These are phyloP conservation scores for Lamellibrachia luymesi DNA, from an alignment of 1,140 invertebrate species.

Conservation along the genomic window DNA sequence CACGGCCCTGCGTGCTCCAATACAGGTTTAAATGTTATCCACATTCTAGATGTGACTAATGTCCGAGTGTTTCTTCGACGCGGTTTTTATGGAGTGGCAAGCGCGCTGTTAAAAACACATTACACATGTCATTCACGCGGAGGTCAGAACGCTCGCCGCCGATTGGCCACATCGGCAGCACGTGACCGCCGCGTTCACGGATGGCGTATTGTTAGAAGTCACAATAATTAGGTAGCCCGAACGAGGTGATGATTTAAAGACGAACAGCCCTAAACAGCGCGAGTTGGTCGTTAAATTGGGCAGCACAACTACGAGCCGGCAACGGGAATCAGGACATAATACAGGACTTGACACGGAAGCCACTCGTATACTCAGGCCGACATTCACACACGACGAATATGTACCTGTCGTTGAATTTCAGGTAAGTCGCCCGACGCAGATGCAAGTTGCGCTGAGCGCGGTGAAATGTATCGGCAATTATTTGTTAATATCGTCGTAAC, in stretches of 20 bases:
- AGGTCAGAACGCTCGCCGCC: not conserved
- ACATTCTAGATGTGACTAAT: not conserved
- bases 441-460: not conserved
- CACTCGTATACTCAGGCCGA: not conserved
- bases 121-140: not conserved
- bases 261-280: not conserved
- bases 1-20: not conserved
- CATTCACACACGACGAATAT: not conserved
- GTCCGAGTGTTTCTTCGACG: not conserved
- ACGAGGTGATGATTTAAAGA: not conserved
- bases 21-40: not conserved
- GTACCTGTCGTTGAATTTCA: slow-evolving; percentile 4
- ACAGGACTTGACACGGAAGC: not conserved
- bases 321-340: not conserved
- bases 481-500: not conserved
- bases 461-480: not conserved
- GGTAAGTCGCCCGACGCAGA: not conserved
- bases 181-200: not conserved
- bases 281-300: not conserved
- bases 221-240: not conserved
- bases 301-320: not conserved
- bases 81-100: not conserved
- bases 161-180: not conserved
- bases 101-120: not conserved
- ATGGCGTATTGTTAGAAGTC: not conserved